Evolutionary conservation across 2,113 vertebrate species (phyloP).

Genomic region (Oxyruncus cristatus): DNA sequence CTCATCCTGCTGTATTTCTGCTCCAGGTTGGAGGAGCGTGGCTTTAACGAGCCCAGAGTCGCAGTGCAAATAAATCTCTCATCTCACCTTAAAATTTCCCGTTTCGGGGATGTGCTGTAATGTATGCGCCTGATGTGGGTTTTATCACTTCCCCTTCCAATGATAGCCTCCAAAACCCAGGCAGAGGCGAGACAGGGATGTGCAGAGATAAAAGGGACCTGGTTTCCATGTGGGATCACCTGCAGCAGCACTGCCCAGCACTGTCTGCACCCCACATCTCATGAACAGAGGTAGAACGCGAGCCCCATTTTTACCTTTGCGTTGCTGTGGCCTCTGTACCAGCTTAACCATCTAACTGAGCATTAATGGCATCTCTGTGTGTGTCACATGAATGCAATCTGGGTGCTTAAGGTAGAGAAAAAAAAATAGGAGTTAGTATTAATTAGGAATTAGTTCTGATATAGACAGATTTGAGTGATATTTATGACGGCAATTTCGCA

Average conservation of each 20-base stretch:
- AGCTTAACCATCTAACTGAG: background rate
- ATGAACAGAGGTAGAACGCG: rapidly evolving
- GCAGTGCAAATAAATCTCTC: background rate
- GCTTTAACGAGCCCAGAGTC: background rate
- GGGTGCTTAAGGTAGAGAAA: background rate
- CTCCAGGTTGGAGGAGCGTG: background rate
- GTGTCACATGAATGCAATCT: background rate
- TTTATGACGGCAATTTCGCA: background rate
- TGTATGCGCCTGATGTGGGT: background rate
- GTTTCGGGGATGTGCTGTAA: background rate
- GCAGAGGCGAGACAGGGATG: background rate
- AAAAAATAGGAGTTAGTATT: background rate
- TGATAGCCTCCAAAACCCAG: background rate
- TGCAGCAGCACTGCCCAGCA: background rate
- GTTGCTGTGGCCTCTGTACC: background rate
- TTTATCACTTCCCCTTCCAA: background rate
- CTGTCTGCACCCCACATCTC: background rate
- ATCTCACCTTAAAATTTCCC: background rate
- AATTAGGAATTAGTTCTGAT: background rate
- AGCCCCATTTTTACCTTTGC: background rate
- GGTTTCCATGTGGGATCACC: background rate
- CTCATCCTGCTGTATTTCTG: background rate
- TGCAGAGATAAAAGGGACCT: background rate
- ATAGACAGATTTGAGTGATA: background rate
- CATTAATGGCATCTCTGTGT: background rate